phyloP scores from a whole-genome alignment of 2,113 vertebrate species.

The Sorex araneus region DNA sequence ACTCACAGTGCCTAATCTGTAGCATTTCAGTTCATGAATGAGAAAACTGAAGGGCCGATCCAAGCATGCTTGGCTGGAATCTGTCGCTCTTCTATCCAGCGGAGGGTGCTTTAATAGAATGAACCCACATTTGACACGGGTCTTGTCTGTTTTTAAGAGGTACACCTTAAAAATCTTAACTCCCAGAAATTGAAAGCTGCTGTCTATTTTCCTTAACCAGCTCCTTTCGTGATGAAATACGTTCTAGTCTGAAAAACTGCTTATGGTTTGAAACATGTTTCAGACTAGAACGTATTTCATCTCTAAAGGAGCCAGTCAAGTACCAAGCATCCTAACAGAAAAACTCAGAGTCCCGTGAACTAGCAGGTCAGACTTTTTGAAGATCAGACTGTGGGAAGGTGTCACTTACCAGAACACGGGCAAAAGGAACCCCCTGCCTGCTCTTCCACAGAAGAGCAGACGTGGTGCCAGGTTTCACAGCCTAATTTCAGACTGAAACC shows the following conservation, averaged over 20 bases:
- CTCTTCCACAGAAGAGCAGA: conserved; percentile 17
- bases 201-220: background rate
- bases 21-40: background rate
- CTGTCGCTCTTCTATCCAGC: background rate
- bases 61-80: background rate
- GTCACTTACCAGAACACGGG: conserved; percentile 37
- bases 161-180: background rate
- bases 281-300: background rate
- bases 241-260: background rate
- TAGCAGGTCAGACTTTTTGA: conserved; percentile 10
- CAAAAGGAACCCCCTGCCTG: conserved; percentile 30
- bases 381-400: conserved; percentile 2
- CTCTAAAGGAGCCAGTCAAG: conserved; percentile 33
- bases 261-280: background rate
- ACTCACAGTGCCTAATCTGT: too few relatives aligned
- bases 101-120: too few relatives aligned
- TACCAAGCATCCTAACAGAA: conserved; percentile 33
- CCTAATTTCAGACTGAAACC: conserved; percentile 42
- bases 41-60: background rate
- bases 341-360: background rate
- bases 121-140: too few relatives aligned
- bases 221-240: conserved; percentile 25
- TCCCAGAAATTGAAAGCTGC: too few relatives aligned
- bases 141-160: conserved; percentile 40
- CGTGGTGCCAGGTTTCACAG: conserved; percentile 48